Conservation (phyloP, 2,888 invertebrate species). For the Punctoribates punctum region DNA sequence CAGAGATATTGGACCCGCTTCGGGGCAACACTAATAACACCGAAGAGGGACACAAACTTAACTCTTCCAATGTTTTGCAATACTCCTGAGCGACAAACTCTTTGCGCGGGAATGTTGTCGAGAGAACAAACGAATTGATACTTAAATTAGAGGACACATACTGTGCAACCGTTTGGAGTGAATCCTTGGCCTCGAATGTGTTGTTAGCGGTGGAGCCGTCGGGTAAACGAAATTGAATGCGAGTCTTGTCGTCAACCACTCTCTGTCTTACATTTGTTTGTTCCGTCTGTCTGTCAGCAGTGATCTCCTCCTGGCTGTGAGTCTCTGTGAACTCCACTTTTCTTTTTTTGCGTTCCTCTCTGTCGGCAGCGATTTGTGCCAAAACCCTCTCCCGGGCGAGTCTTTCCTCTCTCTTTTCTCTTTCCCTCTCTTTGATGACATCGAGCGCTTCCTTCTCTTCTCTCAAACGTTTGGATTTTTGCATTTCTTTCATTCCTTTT, state of each 20-base stretch:
- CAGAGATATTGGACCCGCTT: conserved; percentile 1
- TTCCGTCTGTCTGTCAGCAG: not conserved
- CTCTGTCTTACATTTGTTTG: not conserved
- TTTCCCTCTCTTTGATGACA: conserved; percentile 67
- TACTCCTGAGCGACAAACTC: conserved; percentile 62
- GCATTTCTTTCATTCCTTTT: conserved; percentile 67
- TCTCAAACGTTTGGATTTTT: conserved; percentile 68
- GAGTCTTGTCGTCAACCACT: conserved; percentile 57
- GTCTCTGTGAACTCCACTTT: not conserved
- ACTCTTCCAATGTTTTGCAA: conserved; percentile 59
- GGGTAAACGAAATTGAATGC: conserved; percentile 81
- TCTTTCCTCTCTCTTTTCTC: conserved; percentile 71
- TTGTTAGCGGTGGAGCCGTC: conserved; percentile 72
- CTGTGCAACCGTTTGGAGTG: conserved; percentile 59
- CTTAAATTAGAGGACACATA: conserved; percentile 36
- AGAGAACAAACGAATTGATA: conserved; percentile 61
- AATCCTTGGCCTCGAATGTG: conserved; percentile 66
- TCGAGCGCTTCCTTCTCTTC: conserved; percentile 71
- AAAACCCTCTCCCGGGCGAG: conserved; percentile 71
- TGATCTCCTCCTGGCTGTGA: not conserved
- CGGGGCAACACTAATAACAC: conserved; percentile 69
- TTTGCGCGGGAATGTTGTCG: conserved; percentile 71
- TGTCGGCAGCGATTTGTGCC: conserved; percentile 80
- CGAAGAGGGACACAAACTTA: conserved; percentile 70
- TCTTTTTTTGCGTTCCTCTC: conserved; percentile 55